These are phyloP conservation scores for Patagioenas fasciata DNA, from an alignment of 2,113 vertebrate genomes.

Conservation along the genomic window DNA sequence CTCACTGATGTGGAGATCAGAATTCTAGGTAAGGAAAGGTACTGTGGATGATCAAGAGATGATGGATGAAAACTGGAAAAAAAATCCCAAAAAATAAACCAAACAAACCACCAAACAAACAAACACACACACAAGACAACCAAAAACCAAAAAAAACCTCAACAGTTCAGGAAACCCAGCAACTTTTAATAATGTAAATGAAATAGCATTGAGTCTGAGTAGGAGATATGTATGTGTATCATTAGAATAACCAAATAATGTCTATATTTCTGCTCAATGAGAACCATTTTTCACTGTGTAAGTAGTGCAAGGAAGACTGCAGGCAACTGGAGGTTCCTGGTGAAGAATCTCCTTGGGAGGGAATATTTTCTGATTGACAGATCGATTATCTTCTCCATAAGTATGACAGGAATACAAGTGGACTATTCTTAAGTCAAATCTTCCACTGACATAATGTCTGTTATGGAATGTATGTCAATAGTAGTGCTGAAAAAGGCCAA, in stretches of 20 bases:
- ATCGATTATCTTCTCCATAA: neutral
- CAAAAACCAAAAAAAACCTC: neutral
- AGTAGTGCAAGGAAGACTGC: neutral
- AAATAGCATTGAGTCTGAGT: neutral
- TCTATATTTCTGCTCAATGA: neutral
- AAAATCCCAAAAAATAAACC: too few relatives aligned
- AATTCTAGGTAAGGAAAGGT: conserved; percentile 44
- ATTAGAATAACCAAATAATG: neutral
- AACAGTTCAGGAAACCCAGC: neutral
- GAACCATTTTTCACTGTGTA: neutral
- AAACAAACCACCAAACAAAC: too few relatives aligned
- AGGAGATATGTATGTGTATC: neutral
- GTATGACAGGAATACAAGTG: neutral
- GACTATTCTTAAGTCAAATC: neutral
- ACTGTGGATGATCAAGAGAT: neutral
- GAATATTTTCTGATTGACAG: neutral
- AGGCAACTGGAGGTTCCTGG: neutral
- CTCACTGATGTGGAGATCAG: conserved; percentile 42
- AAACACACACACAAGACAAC: too few relatives aligned
- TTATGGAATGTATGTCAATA: neutral
- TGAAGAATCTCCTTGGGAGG: neutral
- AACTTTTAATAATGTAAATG: neutral
- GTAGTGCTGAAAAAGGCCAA: neutral
- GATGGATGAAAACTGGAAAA: neutral
- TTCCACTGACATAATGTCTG: neutral